A percentile compares a stretch with the other conserved stretches of the same genome.
Conservation (phyloP, 1,140 invertebrate species). For the Archegozetes longisetosus region DNA sequence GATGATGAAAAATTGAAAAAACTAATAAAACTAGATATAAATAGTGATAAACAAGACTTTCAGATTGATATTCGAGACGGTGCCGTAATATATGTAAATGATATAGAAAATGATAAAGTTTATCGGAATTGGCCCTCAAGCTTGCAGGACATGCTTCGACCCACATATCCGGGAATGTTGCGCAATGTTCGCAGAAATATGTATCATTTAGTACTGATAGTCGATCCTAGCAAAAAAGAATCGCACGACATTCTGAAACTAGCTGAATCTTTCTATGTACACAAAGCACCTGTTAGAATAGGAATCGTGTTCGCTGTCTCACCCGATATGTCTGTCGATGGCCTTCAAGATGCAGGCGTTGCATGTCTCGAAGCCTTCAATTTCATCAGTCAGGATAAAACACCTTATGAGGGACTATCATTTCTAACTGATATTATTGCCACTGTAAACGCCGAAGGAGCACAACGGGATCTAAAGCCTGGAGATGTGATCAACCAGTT, state of each 20-base stretch:
- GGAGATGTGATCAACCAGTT: constrained; percentile 53
- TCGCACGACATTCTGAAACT: constrained; percentile 60
- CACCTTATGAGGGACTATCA: constrained; percentile 50
- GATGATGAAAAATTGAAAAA: constrained; percentile 36
- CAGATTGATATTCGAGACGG: constrained; percentile 83
- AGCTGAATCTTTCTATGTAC: constrained; percentile 75
- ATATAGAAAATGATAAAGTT: constrained; percentile 69
- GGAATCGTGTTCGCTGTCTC: constrained; percentile 74
- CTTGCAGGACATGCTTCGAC: constrained; percentile 72
- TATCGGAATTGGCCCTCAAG: constrained; percentile 74
- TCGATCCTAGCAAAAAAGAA: constrained; percentile 59
- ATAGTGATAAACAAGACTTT: constrained; percentile 37
- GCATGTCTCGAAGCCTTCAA: constrained; percentile 80
- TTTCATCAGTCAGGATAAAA: constrained; percentile 61
- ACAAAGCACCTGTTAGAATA: constrained; percentile 60
- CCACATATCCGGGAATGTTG: constrained; percentile 93
- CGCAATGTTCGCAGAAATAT: constrained; percentile 83
- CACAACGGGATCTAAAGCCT: constrained; percentile 35
- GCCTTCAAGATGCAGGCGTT: constrained; percentile 54
- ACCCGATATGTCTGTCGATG: constrained; percentile 39
- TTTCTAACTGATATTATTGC: constrained; percentile 60
- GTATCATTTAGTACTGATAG: constrained; percentile 75
- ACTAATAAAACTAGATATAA: constrained; percentile 60
- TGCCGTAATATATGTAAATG: constrained; percentile 76
- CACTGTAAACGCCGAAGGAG: constrained; percentile 25